phyloP scores from a whole-genome alignment of 2,888 invertebrate genomes.

The Campaea margaritaria region DNA sequence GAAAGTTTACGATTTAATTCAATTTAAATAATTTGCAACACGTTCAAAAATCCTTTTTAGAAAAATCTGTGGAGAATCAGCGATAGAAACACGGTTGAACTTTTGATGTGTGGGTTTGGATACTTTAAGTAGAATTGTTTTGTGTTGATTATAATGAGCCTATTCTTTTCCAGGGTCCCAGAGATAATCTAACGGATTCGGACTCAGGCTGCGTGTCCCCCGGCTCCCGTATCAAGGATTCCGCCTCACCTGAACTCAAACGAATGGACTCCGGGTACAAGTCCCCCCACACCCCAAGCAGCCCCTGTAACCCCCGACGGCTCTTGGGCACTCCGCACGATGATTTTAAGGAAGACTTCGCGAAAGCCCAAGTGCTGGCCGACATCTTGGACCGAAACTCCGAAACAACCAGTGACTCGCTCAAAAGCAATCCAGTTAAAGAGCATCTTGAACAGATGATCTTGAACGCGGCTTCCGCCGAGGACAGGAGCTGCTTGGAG shows the following conservation, averaged over 20 bases:
- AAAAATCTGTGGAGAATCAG: neutral
- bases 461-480: slow-evolving; percentile 78
- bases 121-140: too few relatives aligned
- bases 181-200: slow-evolving; percentile 82
- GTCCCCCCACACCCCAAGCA: slow-evolving; percentile 78
- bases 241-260: slow-evolving; percentile 82
- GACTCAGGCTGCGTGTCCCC: slow-evolving; percentile 84
- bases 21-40: slow-evolving; percentile 3
- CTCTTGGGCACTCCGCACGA: slow-evolving; percentile 71
- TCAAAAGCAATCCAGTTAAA: slow-evolving; percentile 78
- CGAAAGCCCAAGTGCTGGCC: slow-evolving; percentile 78
- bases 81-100: neutral
- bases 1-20: slow-evolving; percentile 1
- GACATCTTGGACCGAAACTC: slow-evolving; percentile 77
- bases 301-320: slow-evolving; percentile 74
- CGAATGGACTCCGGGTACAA: slow-evolving; percentile 84
- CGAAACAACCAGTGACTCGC: slow-evolving; percentile 74
- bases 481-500: slow-evolving; percentile 87
- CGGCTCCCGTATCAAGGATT: slow-evolving; percentile 82
- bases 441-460: slow-evolving; percentile 83
- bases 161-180: slow-evolving; percentile 69
- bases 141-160: too few relatives aligned
- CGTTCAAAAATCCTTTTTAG: neutral
- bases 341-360: slow-evolving; percentile 81
- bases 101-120: neutral